These are phyloP conservation scores for Clistopyga incitator DNA, from an alignment of 2,888 invertebrate genomes.

Conservation along the genomic window DNA sequence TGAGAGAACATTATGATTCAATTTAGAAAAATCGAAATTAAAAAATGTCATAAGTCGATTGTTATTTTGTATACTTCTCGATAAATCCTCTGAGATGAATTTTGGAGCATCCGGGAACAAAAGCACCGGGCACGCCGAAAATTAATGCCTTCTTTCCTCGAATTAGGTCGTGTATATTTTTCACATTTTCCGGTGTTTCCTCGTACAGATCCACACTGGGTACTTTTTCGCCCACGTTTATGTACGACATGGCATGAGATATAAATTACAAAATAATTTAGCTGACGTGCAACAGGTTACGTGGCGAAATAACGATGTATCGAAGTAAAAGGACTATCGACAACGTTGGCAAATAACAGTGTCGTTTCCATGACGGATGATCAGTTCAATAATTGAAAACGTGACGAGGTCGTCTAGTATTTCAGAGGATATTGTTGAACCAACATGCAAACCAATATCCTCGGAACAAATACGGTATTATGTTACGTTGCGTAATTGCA, in stretches of 20 bases:
- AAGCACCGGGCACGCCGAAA: slow-evolving; percentile 86
- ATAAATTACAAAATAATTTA: slow-evolving; percentile 23
- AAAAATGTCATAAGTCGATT: slow-evolving; percentile 54
- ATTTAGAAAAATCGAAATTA: neutral
- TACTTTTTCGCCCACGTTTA: slow-evolving; percentile 84
- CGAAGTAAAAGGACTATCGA: slow-evolving; percentile 28
- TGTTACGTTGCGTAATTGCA: slow-evolving; percentile 29
- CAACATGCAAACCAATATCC: slow-evolving; percentile 13
- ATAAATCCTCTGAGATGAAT: slow-evolving; percentile 85
- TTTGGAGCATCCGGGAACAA: slow-evolving; percentile 85
- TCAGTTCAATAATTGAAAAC: slow-evolving; percentile 42
- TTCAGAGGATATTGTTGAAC: slow-evolving; percentile 18
- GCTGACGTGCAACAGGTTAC: slow-evolving; percentile 30
- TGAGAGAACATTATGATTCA: slow-evolving; percentile 10
- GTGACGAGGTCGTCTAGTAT: slow-evolving; percentile 17
- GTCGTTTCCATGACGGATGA: slow-evolving; percentile 34
- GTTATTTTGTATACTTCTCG: slow-evolving; percentile 72
- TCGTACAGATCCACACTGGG: slow-evolving; percentile 84
- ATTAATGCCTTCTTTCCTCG: slow-evolving; percentile 84
- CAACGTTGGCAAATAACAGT: slow-evolving; percentile 35
- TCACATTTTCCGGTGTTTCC: slow-evolving; percentile 82
- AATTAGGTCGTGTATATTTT: slow-evolving; percentile 82
- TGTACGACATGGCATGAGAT: slow-evolving; percentile 50
- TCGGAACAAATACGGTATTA: slow-evolving; percentile 16
- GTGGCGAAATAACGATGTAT: slow-evolving; percentile 8